Conservation (phyloP, 2,113 vertebrate genomes). For the Calyptommatus sinebrachiatus region DNA sequence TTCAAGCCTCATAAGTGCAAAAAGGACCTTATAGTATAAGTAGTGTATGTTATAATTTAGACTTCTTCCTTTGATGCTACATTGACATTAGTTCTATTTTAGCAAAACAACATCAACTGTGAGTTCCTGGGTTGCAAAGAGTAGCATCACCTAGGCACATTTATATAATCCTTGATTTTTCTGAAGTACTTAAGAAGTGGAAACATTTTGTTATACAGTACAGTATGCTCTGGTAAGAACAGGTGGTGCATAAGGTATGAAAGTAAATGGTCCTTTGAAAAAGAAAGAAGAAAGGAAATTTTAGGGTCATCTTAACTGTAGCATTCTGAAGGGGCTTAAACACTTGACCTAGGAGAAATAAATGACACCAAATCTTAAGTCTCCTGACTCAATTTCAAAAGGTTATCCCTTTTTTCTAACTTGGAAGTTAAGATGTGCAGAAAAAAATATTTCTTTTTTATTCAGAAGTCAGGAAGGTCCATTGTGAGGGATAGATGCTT, state of each 20-base stretch:
- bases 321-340: too few species aligned
- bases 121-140: neutral
- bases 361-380: too few species aligned
- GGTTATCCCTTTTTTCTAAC: neutral
- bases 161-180: conserved; percentile 20
- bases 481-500: too few species aligned
- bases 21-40: too few species aligned
- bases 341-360: neutral
- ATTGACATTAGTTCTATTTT: rapidly evolving
- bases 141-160: neutral
- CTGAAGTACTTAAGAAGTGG: conserved; percentile 3
- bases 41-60: neutral
- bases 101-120: neutral
- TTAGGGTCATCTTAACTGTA: conserved; percentile 9
- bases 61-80: neutral
- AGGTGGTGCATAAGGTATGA: neutral
- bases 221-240: neutral
- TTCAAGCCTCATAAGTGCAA: too few species aligned
- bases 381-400: neutral
- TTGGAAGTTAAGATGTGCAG: neutral
- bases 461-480: too few species aligned
- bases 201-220: neutral
- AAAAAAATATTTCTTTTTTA: too few species aligned
- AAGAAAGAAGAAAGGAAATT: neutral
- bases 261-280: neutral